These are phyloP conservation scores for Halichoerus grypus DNA, from an alignment of 2,113 vertebrate genomes.

Conservation along the genomic window DNA sequence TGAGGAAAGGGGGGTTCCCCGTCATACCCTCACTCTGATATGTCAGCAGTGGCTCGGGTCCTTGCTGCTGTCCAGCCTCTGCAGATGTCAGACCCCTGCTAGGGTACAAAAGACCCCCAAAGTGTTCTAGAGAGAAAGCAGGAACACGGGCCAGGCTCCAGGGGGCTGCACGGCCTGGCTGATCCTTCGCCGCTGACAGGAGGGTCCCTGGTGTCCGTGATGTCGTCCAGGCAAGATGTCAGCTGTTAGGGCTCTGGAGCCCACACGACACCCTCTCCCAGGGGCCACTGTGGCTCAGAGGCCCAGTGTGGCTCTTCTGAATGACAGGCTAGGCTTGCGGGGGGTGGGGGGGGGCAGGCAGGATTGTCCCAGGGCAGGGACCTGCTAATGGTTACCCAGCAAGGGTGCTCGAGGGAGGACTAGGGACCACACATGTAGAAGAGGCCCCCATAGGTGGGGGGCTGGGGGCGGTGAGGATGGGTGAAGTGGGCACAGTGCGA, in stretches of 20 bases:
- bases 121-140: background rate
- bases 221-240: background rate
- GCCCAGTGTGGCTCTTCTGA: accelerated
- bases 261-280: background rate
- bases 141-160: background rate
- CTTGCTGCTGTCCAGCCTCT: background rate
- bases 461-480: background rate
- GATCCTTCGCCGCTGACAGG: background rate
- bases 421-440: background rate
- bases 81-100: background rate
- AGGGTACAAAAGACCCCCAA: background rate
- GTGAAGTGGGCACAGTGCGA: background rate
- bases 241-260: background rate
- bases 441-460: background rate
- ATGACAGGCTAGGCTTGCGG: background rate
- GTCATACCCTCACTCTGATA: background rate
- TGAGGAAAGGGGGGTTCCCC: background rate
- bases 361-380: background rate
- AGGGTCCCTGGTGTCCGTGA: background rate
- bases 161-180: background rate
- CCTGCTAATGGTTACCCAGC: background rate
- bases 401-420: background rate
- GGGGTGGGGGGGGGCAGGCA: background rate
- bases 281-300: background rate
- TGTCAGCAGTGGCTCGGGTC: background rate